These are phyloP conservation scores for Micromys minutus DNA, from an alignment of 2,113 vertebrate genomes.

Conservation along the genomic window DNA sequence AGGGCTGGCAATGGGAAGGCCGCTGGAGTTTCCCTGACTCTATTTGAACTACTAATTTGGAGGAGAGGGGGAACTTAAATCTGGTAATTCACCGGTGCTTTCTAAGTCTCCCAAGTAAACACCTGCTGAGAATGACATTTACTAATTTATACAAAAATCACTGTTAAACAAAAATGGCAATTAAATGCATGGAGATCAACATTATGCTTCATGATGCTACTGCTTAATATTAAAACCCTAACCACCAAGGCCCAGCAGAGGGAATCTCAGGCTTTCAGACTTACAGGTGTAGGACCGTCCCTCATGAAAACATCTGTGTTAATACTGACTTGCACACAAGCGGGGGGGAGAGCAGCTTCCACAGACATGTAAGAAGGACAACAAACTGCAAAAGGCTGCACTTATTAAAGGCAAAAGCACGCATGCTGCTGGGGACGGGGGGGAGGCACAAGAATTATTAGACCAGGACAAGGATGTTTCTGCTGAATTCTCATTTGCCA, in stretches of 20 bases:
- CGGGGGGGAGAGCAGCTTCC: conserved; percentile 76
- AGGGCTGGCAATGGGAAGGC: conserved; percentile 81
- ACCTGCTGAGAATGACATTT: conserved; percentile 88
- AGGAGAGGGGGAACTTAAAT: conserved; percentile 82
- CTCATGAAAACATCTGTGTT: conserved; percentile 85
- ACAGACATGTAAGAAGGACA: conserved; percentile 82
- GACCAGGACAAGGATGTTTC: conserved; percentile 69
- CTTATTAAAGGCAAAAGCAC: conserved; percentile 86
- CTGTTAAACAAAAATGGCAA: conserved; percentile 86
- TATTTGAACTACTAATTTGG: conserved; percentile 85
- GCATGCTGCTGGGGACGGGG: conserved; percentile 81
- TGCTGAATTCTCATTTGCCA: conserved; percentile 77
- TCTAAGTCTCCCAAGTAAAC: conserved; percentile 87
- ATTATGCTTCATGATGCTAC: conserved; percentile 80
- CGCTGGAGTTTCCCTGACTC: conserved; percentile 80
- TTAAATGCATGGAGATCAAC: conserved; percentile 84
- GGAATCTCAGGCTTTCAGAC: conserved; percentile 79
- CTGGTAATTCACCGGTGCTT: conserved; percentile 86
- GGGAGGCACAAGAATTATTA: conserved; percentile 70
- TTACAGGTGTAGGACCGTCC: conserved; percentile 82
- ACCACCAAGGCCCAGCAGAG: conserved; percentile 75
- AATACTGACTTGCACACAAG: conserved; percentile 83
- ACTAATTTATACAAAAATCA: conserved; percentile 87
- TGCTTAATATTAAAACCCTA: conserved; percentile 78
- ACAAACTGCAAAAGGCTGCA: conserved; percentile 82